Percentiles rank a stretch among this genome's conserved stretches.
phyloP scores from a whole-genome alignment of 2,113 vertebrate species.

The Micronisus gabar region DNA sequence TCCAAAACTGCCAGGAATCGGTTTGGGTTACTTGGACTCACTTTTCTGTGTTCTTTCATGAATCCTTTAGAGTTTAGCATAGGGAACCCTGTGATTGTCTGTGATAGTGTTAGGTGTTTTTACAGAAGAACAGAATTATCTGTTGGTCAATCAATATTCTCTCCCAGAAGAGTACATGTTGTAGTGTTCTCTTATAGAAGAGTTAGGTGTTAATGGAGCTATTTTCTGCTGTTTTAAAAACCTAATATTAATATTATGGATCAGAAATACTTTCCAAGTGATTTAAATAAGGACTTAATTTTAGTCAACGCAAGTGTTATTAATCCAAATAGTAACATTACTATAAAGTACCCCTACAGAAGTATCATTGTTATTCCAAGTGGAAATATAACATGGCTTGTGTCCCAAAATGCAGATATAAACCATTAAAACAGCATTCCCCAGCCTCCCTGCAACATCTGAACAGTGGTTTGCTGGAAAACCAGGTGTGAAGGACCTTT shows the following conservation, averaged over 20 bases:
- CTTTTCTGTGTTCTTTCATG: background rate
- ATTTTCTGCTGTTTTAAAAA: background rate
- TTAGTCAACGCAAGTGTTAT: background rate
- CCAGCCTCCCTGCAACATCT: background rate
- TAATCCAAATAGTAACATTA: background rate
- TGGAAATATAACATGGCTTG: background rate
- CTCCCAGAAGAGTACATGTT: background rate
- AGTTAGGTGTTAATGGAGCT: background rate
- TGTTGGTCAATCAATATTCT: background rate
- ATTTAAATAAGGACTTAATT: background rate
- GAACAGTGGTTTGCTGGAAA: background rate
- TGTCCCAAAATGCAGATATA: slow-evolving; percentile 17
- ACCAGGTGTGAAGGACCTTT: background rate
- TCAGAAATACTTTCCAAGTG: background rate
- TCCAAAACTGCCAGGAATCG: background rate
- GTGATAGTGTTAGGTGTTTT: background rate
- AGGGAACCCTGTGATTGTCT: background rate
- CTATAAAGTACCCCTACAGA: background rate
- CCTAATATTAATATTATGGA: background rate
- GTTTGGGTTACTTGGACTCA: background rate
- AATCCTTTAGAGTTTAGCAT: background rate
- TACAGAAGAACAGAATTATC: background rate
- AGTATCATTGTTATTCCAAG: background rate
- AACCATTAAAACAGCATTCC: background rate
- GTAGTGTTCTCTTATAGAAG: background rate